Evolutionary conservation across 1,140 invertebrate species (phyloP).

Genomic region (Drosophila subobscura): DNA sequence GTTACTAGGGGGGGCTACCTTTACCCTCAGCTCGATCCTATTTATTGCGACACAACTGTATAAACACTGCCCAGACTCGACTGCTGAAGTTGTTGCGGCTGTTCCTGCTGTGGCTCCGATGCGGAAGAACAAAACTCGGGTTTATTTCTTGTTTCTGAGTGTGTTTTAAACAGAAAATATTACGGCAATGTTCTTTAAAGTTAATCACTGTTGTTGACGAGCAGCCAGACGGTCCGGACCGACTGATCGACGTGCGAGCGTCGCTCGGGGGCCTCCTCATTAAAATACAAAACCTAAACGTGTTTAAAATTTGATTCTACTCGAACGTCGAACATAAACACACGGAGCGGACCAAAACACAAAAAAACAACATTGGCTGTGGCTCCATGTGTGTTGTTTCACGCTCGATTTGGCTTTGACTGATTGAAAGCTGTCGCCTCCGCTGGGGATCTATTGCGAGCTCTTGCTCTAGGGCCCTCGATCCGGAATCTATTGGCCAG

Average conservation of each 20-base stretch:
- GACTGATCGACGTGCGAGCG: slow-evolving; percentile 54
- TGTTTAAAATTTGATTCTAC: slow-evolving; percentile 68
- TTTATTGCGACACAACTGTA: slow-evolving; percentile 71
- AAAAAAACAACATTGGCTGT: slow-evolving; percentile 37
- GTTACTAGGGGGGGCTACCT: slow-evolving; percentile 11
- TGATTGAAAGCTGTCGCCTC: slow-evolving; percentile 54
- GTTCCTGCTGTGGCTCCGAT: slow-evolving; percentile 38
- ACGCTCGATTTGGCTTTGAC: slow-evolving; percentile 60
- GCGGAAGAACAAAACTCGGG: slow-evolving; percentile 66
- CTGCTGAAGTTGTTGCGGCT: slow-evolving; percentile 35
- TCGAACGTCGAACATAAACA: slow-evolving; percentile 26
- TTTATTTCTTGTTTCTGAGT: slow-evolving; percentile 47
- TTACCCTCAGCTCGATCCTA: slow-evolving; percentile 43
- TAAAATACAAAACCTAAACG: slow-evolving; percentile 63
- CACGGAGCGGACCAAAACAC: slow-evolving; percentile 23
- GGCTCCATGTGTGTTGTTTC: slow-evolving; percentile 64
- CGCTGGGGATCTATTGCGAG: slow-evolving; percentile 5
- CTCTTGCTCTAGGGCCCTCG: slow-evolving; percentile 15
- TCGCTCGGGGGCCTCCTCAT: slow-evolving; percentile 57
- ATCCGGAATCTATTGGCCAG: slow-evolving; percentile 18
- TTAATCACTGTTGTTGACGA: slow-evolving; percentile 52
- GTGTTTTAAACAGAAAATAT: slow-evolving; percentile 66
- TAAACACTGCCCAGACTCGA: slow-evolving; percentile 54
- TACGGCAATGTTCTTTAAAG: slow-evolving; percentile 76
- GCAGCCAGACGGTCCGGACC: slow-evolving; percentile 19